Evolutionary conservation across 53 echinoderm and acorn worm species (phyloP).

Genomic region (Apostichopus leukothele): DNA sequence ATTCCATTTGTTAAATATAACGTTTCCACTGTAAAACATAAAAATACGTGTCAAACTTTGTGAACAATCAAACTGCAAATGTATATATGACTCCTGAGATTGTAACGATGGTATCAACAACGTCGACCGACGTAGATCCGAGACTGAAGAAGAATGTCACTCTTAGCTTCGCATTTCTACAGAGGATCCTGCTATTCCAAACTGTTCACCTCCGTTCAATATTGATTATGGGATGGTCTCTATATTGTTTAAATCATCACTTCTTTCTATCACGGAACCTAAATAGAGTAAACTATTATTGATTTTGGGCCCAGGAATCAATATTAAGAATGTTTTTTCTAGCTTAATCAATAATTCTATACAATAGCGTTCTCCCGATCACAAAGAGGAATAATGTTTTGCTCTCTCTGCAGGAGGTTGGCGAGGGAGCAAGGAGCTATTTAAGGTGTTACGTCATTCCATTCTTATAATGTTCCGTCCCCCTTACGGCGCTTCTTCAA

Average conservation of each 20-base stretch:
- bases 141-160: no score
- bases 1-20: background rate
- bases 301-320: background rate
- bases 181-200: no score
- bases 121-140: no score
- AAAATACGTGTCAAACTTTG: background rate
- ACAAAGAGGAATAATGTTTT: background rate
- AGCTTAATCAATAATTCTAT: background rate
- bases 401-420: background rate
- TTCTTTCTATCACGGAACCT: background rate
- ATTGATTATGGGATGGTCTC: background rate
- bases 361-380: background rate
- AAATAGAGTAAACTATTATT: background rate
- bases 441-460: background rate
- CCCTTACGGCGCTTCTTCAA: background rate
- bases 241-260: background rate
- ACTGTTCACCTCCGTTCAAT: background rate
- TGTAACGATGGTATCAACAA: no score
- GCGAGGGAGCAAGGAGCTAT: background rate
- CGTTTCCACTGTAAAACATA: background rate
- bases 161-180: no score
- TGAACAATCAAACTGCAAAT: no score
- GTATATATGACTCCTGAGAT: no score
- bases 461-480: background rate
- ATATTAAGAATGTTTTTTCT: no score